Conservation (phyloP, 2,888 invertebrate species). For the Eupeodes luniger region DNA sequence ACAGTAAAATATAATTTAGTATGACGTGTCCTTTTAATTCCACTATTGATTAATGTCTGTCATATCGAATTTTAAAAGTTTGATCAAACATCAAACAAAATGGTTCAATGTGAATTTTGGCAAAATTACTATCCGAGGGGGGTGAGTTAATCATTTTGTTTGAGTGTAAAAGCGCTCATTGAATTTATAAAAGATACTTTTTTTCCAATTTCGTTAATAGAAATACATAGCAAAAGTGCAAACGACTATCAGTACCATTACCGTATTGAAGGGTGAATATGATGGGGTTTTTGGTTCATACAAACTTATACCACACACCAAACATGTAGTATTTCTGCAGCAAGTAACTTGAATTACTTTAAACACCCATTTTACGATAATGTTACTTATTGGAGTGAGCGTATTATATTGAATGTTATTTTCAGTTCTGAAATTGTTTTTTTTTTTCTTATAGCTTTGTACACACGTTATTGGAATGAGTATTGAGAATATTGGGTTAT, state of each 20-base stretch:
- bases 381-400: constrained; percentile 21
- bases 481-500: background rate
- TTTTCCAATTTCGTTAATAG: constrained; percentile 76
- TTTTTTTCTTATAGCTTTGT: background rate
- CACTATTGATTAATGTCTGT: no score
- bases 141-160: constrained; percentile 38
- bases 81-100: constrained; percentile 51
- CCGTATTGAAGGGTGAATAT: constrained; percentile 6
- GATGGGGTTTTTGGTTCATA: background rate
- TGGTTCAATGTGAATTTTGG: constrained; percentile 33
- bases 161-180: constrained; percentile 66
- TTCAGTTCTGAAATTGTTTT: background rate
- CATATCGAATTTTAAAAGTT: no score
- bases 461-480: background rate
- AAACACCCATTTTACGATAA: constrained; percentile 71
- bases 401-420: background rate
- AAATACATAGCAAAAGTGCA: constrained; percentile 69
- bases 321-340: background rate
- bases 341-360: constrained; percentile 47
- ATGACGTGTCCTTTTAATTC: no score
- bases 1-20: no score
- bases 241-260: constrained; percentile 16
- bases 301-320: background rate
- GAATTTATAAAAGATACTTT: constrained; percentile 52
- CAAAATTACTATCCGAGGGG: background rate